Base-by-base conservation (phyloP, 2,797 vertebrate species). In the Anomalospiza imberbis region DNA sequence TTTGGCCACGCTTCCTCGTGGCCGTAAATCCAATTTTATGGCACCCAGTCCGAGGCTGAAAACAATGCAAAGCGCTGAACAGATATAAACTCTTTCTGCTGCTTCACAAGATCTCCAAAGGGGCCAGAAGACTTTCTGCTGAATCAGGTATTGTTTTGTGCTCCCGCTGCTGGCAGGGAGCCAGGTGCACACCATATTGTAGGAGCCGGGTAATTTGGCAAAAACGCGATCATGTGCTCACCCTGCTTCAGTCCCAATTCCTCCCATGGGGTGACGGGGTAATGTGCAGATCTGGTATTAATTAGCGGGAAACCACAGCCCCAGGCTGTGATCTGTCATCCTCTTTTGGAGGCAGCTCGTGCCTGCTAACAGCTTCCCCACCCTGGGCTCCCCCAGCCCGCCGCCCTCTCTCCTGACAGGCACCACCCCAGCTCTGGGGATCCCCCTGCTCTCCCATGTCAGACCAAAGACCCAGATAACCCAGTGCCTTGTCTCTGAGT, bases 11-110 rank as follows among this genome's bases (percentile, higher is more conserved):
- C 63, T 88, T 88, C 71, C 73, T 60, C 13, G 5, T 4, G 5
- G 32, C 58, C 4, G 0, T 95, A 93, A 96, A 96, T 94, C 83
- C 51, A 17, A 76, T 94, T 91, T 95, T 90, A 96, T 4, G 6
- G 91, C 88, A 88, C 94, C 88, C 85, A 42, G 73, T 75, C 77
- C 85, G 88, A 90, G 77, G n/a, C 63, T 66, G 93, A 62, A 75
- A 91, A 88, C 88, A 91, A 91, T 86, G 83, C 45, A 47, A 71
- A 94, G 73, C 25, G 0, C 91, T 83, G 83, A 92, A 92, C 91
- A 95, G 79, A 91, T 86, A 96, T 44, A 96, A 96, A 93, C 88
- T 91, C 88, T 94, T 94, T 84, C 90, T 96, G 85, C 95, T 96
- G 91, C 94, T 93, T 93, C 90, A 91, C 88, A 66, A 90, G 91